Base-by-base conservation (phyloP, 2,113 vertebrate genomes). In the Equus przewalskii region DNA sequence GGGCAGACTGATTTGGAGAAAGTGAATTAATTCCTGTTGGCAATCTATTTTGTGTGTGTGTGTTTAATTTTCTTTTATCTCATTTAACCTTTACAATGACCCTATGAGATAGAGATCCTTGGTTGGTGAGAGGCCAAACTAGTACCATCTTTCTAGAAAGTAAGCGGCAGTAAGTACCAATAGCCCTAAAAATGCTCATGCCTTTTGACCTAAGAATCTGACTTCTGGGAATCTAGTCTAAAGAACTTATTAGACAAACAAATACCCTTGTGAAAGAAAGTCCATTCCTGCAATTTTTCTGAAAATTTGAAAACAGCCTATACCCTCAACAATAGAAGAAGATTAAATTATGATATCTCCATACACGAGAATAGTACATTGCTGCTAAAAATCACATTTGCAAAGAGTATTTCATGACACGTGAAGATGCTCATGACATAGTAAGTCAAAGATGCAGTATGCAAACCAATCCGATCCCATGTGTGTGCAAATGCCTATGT, bases 381-480 rank as follows among this genome's bases (percentile, higher is more conserved):
- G 28, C n/a, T 80, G 46, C 14, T 86, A 41, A 94, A 94, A 94
- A 82, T 75, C 28, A 89, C 10, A 56, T 56, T 80, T 89, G 44
- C n/a, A 49, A 84, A 91, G 41, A 51, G 9, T 72, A 46, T 83
- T 83, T 93, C 33, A 62, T n/a, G 33, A 62, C 62, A 75, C 3
- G 5, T 51, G 11, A 19, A 93, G 33, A 70, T 93, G 62, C 3
- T 58, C 18, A 56, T 14, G 30, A 78, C 49, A 62, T 1, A 84
- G 22, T 46, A 49, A 21, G 44, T 54, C 85, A 84, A 70, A 78
- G 33, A 70, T 60, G 14, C 22, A 41, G 65, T 76, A 89, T 49
- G 44, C 41, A 41, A 89, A 83, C 19, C 18, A 49, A 2, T 41
- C 41, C 22, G 22, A 41, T 36, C 33, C 33, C 36, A 58, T 30